Conservation (phyloP, 2,113 vertebrate genomes). For the Tachysurus fulvidraco region DNA sequence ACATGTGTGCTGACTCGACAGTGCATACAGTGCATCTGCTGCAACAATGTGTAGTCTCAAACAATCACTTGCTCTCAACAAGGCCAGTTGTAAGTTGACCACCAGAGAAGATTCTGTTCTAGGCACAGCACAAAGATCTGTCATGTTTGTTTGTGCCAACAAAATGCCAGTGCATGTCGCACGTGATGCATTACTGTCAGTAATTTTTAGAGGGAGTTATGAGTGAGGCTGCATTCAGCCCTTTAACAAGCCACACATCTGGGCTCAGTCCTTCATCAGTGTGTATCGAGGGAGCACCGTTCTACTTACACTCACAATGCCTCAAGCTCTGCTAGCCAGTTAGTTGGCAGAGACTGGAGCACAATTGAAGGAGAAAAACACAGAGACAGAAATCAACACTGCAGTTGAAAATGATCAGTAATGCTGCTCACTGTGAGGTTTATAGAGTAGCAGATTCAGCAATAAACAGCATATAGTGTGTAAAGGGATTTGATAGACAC, state of each 20-base stretch:
- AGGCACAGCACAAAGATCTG: neutral
- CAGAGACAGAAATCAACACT: neutral
- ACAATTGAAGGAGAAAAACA: neutral
- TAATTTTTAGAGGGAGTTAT: neutral
- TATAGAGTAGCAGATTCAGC: neutral
- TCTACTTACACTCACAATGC: neutral
- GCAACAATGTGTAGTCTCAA: neutral
- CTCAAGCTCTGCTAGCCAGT: constrained; percentile 17
- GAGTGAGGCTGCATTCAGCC: constrained; percentile 4
- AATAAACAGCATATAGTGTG: neutral
- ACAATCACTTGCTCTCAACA: constrained; percentile 3
- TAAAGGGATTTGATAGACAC: neutral
- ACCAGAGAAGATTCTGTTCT: constrained; percentile 3
- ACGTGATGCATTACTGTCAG: neutral
- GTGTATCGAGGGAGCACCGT: neutral
- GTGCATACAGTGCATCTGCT: neutral
- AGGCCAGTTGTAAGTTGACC: neutral
- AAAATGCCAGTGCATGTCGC: neutral
- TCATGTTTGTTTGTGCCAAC: constrained; percentile 1
- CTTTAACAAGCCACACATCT: constrained; percentile 16
- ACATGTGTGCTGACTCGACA: neutral
- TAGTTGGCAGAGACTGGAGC: neutral
- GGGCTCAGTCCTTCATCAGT: neutral
- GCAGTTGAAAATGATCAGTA: constrained; percentile 25
- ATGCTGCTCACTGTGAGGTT: constrained; percentile 1